Evolutionary conservation across 2,113 vertebrate species (phyloP).

Genomic region (Cromileptes altivelis): DNA sequence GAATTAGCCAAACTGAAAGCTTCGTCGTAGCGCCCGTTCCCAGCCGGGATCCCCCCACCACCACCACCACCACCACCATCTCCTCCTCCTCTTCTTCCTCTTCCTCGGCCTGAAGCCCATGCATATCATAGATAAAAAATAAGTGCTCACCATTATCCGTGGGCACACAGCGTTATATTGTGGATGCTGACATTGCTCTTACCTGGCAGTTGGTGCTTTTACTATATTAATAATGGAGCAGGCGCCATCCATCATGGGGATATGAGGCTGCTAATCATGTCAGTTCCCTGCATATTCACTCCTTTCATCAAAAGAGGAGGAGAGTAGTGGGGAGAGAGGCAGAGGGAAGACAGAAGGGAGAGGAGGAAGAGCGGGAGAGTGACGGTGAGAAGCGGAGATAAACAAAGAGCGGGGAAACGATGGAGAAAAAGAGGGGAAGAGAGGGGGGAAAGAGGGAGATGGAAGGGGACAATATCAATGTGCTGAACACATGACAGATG

Average conservation of each 20-base stretch:
- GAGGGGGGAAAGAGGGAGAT: slow-evolving; percentile 14
- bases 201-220: slow-evolving; percentile 85
- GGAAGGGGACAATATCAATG: slow-evolving; percentile 72
- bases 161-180: slow-evolving; percentile 78
- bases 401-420: slow-evolving; percentile 59
- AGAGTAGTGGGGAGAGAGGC: slow-evolving; percentile 11
- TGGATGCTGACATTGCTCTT: slow-evolving; percentile 85
- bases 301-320: slow-evolving; percentile 64
- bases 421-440: slow-evolving; percentile 25
- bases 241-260: slow-evolving; percentile 79
- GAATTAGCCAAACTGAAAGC: slow-evolving; percentile 45
- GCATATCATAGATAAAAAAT: slow-evolving; percentile 79
- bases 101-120: slow-evolving; percentile 42
- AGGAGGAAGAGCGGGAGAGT: background rate
- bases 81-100: slow-evolving; percentile 12
- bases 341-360: slow-evolving; percentile 13
- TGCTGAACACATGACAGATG: slow-evolving; percentile 82
- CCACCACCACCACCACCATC: no score
- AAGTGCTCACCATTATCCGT: slow-evolving; percentile 76
- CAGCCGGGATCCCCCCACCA: background rate
- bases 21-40: background rate
- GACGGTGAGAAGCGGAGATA: slow-evolving; percentile 36
- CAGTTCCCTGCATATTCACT: slow-evolving; percentile 81
- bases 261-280: slow-evolving; percentile 84
- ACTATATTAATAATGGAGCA: slow-evolving; percentile 87